phyloP scores from a whole-genome alignment of 2,113 vertebrate species.

The Phycodurus eques region DNA sequence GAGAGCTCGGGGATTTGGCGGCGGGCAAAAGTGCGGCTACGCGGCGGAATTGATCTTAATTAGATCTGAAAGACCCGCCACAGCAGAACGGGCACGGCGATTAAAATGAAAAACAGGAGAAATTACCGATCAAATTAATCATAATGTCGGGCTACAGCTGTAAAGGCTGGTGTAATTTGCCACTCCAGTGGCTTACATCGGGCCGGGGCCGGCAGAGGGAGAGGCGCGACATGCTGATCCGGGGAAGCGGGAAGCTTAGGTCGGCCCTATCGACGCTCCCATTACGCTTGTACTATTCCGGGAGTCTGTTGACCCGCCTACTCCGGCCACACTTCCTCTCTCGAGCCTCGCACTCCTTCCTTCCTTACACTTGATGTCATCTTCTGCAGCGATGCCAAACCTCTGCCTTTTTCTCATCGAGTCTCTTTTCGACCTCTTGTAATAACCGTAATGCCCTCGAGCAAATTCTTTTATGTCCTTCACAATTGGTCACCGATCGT shows the following conservation, averaged over 20 bases:
- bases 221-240: slow-evolving; percentile 88
- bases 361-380: background rate
- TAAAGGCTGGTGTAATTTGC: slow-evolving; percentile 99
- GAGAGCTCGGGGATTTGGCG: slow-evolving; percentile 90
- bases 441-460: too few species aligned
- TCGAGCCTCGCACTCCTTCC: slow-evolving; percentile 17
- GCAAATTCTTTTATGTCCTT: too few species aligned
- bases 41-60: slow-evolving; percentile 99
- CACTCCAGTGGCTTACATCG: slow-evolving; percentile 99
- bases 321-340: slow-evolving; percentile 65
- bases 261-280: slow-evolving; percentile 77
- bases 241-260: slow-evolving; percentile 86
- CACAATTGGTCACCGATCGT: too few species aligned
- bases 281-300: slow-evolving; percentile 72
- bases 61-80: slow-evolving; percentile 99
- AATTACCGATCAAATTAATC: slow-evolving; percentile 99
- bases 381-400: too few species aligned
- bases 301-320: slow-evolving; percentile 76
- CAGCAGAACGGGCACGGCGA: slow-evolving; percentile 99
- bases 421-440: background rate
- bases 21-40: slow-evolving; percentile 80
- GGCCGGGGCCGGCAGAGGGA: slow-evolving; percentile 80
- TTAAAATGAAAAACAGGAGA: slow-evolving; percentile 99
- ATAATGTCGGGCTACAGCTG: slow-evolving; percentile 99
- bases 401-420: background rate